Evolutionary conservation across 2,888 invertebrate genomes (phyloP), one percentile per base, ranked within the genome.

Genomic region (Xestobium rufovillosum): DNA sequence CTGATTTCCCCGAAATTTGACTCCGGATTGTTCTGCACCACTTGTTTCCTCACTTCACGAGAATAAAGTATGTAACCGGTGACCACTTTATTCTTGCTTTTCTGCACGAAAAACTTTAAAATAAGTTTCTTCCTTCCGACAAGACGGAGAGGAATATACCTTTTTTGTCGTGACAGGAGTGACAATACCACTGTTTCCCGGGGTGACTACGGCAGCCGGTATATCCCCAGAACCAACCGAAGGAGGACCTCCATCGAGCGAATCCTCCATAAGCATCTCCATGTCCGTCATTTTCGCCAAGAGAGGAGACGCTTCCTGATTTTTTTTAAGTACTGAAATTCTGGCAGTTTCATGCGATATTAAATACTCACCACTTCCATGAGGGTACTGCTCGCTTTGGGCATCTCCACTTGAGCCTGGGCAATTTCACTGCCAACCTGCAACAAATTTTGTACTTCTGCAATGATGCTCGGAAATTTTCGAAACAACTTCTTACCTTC

Each of bases 61-160:
- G 97, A 95, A 70, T 95, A 98, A 41, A 98, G 74, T 51, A 98
- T 97, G 71, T 98, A 98, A 4, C 97, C 97, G 41, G 95, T 96
- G 53, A 88, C 85, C 45, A 88, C 74, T 67, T 88, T 83, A 70
- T 85, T 87, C 51, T 79, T 79, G 57, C 77, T 63, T 61, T 69
- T 71, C 65, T 66, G 47, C 19, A 46, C 43, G 37, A 39, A 47
- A 40, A 38, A 41, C 39, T 19, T 33, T 10, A 3, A 8, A 10
- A 16, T 4, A 10, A 12, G 2, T 28, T n/a, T n/a, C n/a, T n/a
- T n/a, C n/a, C n/a, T n/a, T n/a, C n/a, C n/a, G n/a, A 19, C n/a
- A 19, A 19, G 23, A 19, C n/a, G 23, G 6, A n/a, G 23, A 19
- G 23, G n/a, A 19, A 19, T 19, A 19, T 19, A 60, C 61, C 56